Evolutionary conservation across 2,888 invertebrate genomes (phyloP).

Genomic region (Aleiodes alternator): DNA sequence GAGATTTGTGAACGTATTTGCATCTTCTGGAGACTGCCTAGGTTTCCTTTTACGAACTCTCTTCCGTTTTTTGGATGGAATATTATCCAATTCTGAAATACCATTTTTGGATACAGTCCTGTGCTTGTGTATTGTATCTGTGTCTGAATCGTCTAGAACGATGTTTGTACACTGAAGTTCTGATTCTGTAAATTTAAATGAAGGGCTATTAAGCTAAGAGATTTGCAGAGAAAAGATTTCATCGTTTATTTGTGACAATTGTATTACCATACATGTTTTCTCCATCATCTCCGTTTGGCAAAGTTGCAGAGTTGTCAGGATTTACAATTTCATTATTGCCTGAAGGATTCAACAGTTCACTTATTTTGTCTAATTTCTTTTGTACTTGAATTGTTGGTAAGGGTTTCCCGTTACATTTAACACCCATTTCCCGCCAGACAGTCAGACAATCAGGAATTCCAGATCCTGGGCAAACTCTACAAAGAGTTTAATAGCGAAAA

Average conservation of each 20-base stretch:
- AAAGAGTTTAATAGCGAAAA: conserved; percentile 2
- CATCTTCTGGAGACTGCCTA: conserved; percentile 39
- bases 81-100: background rate
- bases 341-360: background rate
- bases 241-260: background rate
- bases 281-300: background rate
- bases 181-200: conserved; percentile 12
- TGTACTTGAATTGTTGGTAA: background rate
- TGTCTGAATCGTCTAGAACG: conserved; percentile 49
- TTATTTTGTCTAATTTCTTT: background rate
- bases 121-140: conserved; percentile 38
- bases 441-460: conserved; percentile 23
- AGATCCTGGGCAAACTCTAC: conserved; percentile 46
- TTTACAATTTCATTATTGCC: background rate
- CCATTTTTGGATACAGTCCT: background rate
- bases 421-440: conserved; percentile 15
- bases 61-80: conserved; percentile 47
- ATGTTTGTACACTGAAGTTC: conserved; percentile 29
- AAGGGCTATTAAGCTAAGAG: background rate
- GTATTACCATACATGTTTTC: background rate
- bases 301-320: background rate
- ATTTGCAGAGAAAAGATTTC: background rate
- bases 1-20: conserved; percentile 35
- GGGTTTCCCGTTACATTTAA: conserved; percentile 16
- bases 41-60: conserved; percentile 53